phyloP scores from a whole-genome alignment of 92 coral and sea anemone genomes.

The Phymanthus crucifer region DNA sequence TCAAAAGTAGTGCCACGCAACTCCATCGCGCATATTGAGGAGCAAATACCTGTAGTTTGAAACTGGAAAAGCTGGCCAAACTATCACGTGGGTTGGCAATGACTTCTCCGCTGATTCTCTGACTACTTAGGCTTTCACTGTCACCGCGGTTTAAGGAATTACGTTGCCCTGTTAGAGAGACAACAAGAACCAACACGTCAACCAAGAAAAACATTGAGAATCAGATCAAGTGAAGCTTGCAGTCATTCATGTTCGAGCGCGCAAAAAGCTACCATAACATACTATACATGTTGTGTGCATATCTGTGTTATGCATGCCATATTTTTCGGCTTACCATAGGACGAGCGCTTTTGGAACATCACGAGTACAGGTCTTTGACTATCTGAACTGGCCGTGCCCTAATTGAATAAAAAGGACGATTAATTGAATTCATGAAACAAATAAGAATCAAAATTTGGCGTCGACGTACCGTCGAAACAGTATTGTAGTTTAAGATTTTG shows the following conservation, averaged over 20 bases:
- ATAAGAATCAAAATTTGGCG: neutral
- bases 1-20: neutral
- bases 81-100: conserved; percentile 43
- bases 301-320: neutral
- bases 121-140: conserved; percentile 19
- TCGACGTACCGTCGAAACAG: conserved; percentile 27
- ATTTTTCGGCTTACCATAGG: conserved; percentile 1
- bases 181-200: too few relatives aligned
- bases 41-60: conserved; percentile 27
- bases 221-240: neutral
- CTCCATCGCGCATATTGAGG: neutral
- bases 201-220: neutral
- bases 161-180: conserved; percentile 3
- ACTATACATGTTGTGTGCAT: neutral
- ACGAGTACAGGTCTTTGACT: conserved; percentile 31
- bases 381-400: conserved; percentile 27
- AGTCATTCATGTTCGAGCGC: neutral
- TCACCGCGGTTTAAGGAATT: conserved; percentile 16
- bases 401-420: neutral
- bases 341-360: conserved; percentile 35
- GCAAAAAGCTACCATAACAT: neutral
- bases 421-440: neutral
- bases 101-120: conserved; percentile 32
- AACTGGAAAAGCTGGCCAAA: conserved; percentile 40
- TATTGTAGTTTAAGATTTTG: conserved; percentile 10